Evolutionary conservation across 2,888 invertebrate genomes (phyloP), one percentile per base, ranked within the genome.

Genomic region (Eupsilia transversa): DNA sequence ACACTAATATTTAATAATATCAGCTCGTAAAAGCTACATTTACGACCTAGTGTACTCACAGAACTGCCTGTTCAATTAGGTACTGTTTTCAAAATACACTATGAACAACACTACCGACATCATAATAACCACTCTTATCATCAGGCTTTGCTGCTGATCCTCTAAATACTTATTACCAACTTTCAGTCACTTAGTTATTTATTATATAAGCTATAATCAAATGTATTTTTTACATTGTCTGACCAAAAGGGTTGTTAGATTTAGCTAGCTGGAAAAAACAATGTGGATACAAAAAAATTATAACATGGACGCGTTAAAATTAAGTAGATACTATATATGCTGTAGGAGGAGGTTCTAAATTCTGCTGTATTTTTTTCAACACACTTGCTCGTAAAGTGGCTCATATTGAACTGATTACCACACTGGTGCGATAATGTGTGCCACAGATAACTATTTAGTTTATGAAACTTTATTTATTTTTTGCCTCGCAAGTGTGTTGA

Each of bases 1-100:
- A 56, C 49, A 56, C 43, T 52, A 56, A 82, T 61, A 56, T 80
- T 30, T 20, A 64, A 64, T 73, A 43, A 73, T 64, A 64, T 59
- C 17, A 64, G n/a, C 35, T 73, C 63, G 57, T 64, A 64, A 73
- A 72, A 38, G 3, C 67, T 52, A 33, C 41, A n/a, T 67, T 78
- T 75, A 79, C 72, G 59, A 43, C 27, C 20, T 35, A 52, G 49
- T 79, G 52, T 80, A 52, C 43, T 43, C 54, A 54, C 43, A 33
- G 27, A 43, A n/a, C 4, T 30, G 30, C 6, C 5, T 33, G 12
- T 68, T 78, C 20, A 27, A 66, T 46, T 46, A 77, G 14, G 27
- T n/a, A 46, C n/a, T 30, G 35, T 57, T 57, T 30, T 30, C 27
- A 27, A 60, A 41, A 27, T 10, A 23, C 10, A 17, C n/a, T 38